Evolutionary conservation across 1,140 invertebrate genomes (phyloP), one percentile per base, ranked within the genome.

Genomic region (Zaprionus kolodkinae): DNA sequence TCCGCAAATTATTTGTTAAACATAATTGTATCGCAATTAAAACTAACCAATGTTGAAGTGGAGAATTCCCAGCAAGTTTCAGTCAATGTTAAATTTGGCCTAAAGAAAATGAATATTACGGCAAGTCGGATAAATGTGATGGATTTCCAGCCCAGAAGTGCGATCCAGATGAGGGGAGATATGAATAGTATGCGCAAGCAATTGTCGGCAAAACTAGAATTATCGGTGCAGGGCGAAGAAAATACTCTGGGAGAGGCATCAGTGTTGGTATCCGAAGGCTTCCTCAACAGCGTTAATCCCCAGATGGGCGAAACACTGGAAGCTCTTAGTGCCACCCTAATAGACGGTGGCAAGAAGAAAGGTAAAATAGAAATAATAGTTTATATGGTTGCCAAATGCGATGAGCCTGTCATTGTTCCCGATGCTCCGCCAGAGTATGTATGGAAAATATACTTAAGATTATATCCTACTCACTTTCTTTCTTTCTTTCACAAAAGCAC

Each of bases 111-210:
- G 5, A 36, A 27, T 0, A 36, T 85, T 3, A 81, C 70, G 1
- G 6, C 69, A 6, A 86, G 83, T 40, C 66, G 84, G 11, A 65
- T 89, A 7, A 89, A 89, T 70, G 85, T 89, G 3, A 36, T 1
- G 3, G 72, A 71, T 0, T 89, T 89, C 13, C 3, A 48, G 11
- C n/a, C 12, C 12, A 30, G 52, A 0, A 25, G 45, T 0, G 57
- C 21, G 5, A 59, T 45, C 7, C 6, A 72, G 40, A 25, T 81
- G n/a, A 25, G 1, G 9, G 15, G 1, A 0, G 35, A 57, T 5
- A 35, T 76, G 1, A 13, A 5, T 0, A 9, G 0, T 0, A 2
- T 80, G 10, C 61, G 72, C 15, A 1, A 5, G 1, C 17, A 1
- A 11, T 45, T 88, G n/a, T n/a, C n/a, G 7, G 70, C 68, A 12